Evolutionary conservation across 2,797 vertebrate species (phyloP), one percentile per base, ranked within the genome.

Genomic region (Echiichthys vipera): DNA sequence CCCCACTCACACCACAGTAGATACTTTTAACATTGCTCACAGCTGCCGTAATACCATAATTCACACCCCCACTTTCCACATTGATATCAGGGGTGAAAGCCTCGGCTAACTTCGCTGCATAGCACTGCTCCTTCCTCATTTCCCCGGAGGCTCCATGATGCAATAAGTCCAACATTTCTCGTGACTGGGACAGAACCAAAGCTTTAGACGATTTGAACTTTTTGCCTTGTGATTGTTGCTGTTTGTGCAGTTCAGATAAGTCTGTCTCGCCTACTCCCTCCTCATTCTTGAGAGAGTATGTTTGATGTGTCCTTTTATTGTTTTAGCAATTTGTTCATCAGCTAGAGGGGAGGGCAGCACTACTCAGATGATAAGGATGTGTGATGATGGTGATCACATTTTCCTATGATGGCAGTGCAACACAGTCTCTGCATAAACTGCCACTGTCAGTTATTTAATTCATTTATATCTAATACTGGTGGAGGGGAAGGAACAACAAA

Each of bases 1-100:
- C 51, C 87, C 56, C 73, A 22, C 72, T 40, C 64, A 30, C 70
- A 58, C 75, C 64, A 58, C 57, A 67, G 50, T n/a, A 69, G 84
- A 86, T 84, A 64, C 49, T 87, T 89, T 69, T 42, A 74, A 74
- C 84, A 83, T 89, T 87, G 76, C 84, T 91, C 89, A 90, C 71
- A 80, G 81, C 80, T 80, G 87, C 84, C 22, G 68, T 69, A 73
- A 86, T 66, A 71, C 65, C 73, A 80, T 50, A 75, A 77, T 77
- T 80, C 74, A 91, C 83, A 75, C 83, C 78, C 84, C 74, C 80
- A 68, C 84, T 72, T 72, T 81, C 85, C 81, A 76, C 39, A 0
- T 34, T 56, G 73, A 78, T 80, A 86, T 78, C 80, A 69, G 66
- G 22, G 40, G 27, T 56, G 62, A 61, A 62, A 51, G 73, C 36